Evolutionary conservation across 2,888 invertebrate species (phyloP).

Genomic region (Tachystola acroxantha): DNA sequence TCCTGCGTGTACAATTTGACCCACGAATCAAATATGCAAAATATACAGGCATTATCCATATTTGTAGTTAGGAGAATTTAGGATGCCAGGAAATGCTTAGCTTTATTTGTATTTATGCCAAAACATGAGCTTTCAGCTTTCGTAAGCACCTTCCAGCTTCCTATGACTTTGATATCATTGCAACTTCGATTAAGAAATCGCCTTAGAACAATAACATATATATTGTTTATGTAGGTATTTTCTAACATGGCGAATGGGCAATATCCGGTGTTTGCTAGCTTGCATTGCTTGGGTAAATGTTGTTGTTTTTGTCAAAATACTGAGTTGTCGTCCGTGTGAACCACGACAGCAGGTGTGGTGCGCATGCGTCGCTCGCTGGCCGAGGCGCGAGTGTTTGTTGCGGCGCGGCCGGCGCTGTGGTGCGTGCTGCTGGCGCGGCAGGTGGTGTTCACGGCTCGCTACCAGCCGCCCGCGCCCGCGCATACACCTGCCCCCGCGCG

Average conservation of each 20-base stretch:
- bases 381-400: constrained; percentile 31
- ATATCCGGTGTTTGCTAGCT: not conserved
- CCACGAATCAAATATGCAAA: too few relatives aligned
- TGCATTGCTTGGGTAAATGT: constrained; percentile 6
- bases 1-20: too few relatives aligned
- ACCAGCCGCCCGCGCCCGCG: constrained; percentile 21
- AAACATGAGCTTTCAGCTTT: too few relatives aligned
- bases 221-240: too few relatives aligned
- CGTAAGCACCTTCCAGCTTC: too few relatives aligned
- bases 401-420: constrained; percentile 54
- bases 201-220: too few relatives aligned
- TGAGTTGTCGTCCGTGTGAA: constrained; percentile 25
- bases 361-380: constrained; percentile 39
- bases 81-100: too few relatives aligned
- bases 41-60: too few relatives aligned
- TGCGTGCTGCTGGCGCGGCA: constrained; percentile 30
- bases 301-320: constrained; percentile 22
- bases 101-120: too few relatives aligned
- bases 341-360: constrained; percentile 34
- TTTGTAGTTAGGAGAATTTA: too few relatives aligned
- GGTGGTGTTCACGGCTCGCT: constrained; percentile 29
- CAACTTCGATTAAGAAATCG: too few relatives aligned
- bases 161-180: too few relatives aligned
- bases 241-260: not conserved
- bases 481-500: constrained; percentile 16